These are phyloP conservation scores for Ciona savignyi DNA, from an alignment of 23 tunicate genomes.

Conservation along the genomic window DNA sequence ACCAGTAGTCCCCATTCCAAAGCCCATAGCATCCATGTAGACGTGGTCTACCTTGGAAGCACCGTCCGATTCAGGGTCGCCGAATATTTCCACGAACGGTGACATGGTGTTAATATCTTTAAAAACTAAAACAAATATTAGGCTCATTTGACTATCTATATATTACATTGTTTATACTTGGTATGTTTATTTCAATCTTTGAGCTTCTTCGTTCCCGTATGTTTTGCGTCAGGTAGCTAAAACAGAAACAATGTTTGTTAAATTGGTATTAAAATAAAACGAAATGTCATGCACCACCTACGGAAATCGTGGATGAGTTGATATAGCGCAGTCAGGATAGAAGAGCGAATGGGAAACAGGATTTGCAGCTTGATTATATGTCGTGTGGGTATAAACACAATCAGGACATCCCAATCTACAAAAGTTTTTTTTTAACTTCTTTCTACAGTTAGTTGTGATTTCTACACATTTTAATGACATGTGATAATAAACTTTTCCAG, in stretches of 20 bases:
- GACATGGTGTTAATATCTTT: background rate
- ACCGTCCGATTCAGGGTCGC: background rate
- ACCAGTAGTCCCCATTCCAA: conserved; percentile 9
- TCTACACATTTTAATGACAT: no score
- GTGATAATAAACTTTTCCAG: no score
- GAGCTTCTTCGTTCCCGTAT: background rate
- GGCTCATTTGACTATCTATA: background rate
- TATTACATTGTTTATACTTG: background rate
- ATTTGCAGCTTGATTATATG: no score
- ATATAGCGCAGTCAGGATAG: background rate
- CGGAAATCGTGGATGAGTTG: background rate
- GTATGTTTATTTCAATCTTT: background rate
- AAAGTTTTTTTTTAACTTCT: no score
- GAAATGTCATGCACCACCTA: background rate
- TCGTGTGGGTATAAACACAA: no score
- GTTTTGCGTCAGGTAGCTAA: background rate
- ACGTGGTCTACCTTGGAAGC: conserved; percentile 11
- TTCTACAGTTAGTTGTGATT: no score
- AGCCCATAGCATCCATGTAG: conserved; percentile 26
- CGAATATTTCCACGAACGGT: background rate
- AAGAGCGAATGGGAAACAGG: background rate
- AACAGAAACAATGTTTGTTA: no score
- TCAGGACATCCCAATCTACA: no score
- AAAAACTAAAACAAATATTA: background rate
- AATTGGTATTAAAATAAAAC: no score